phyloP scores from a whole-genome alignment of 2,113 vertebrate species.

The Sialia sialis region DNA sequence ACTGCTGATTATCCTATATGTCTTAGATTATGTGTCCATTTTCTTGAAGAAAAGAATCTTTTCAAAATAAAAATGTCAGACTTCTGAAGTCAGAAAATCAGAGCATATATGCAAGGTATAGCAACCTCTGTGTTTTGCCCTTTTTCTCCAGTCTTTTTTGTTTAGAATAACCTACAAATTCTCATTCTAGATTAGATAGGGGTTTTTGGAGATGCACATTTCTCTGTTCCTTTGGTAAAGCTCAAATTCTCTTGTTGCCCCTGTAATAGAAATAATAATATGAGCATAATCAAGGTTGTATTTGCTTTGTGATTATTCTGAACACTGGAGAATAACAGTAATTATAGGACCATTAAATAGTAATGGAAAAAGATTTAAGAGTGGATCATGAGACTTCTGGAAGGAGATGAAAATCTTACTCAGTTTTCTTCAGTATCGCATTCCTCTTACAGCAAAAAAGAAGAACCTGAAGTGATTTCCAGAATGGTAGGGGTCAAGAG shows the following conservation, averaged over 20 bases:
- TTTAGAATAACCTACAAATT: not conserved
- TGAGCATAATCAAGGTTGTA: constrained; percentile 26
- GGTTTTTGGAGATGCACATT: not conserved
- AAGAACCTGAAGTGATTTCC: not conserved
- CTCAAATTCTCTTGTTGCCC: not conserved
- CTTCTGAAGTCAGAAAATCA: not conserved
- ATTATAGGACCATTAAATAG: constrained; percentile 48
- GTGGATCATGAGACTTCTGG: not conserved
- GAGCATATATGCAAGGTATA: not conserved
- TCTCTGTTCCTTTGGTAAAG: not conserved
- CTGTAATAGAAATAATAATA: constrained; percentile 27
- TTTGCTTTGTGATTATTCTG: constrained; percentile 42
- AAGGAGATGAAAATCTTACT: not conserved
- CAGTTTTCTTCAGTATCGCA: not conserved
- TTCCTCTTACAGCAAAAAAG: not conserved
- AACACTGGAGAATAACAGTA: constrained; percentile 21
- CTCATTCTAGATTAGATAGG: not conserved
- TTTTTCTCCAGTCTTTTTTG: not conserved
- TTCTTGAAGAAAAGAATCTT: not conserved
- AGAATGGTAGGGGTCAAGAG: not conserved
- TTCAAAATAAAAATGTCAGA: not conserved
- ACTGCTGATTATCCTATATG: not conserved
- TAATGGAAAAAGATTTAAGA: constrained; percentile 29
- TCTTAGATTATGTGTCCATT: not conserved
- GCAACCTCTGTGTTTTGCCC: not conserved